Base-by-base conservation (phyloP, 2,888 invertebrate species). In the Thumatha senex region DNA sequence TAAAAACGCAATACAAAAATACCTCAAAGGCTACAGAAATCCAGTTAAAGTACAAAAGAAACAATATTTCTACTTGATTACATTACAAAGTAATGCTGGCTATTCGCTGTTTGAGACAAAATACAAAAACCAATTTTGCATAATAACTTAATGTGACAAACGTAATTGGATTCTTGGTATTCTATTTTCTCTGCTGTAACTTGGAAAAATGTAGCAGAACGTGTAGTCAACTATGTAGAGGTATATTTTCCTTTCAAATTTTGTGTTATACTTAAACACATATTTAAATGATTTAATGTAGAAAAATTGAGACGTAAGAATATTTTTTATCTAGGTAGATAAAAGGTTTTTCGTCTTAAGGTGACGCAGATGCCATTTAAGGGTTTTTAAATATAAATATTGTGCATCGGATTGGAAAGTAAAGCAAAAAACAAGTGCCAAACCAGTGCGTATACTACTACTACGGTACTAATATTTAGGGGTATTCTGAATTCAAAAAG, bases 111-210 rank as follows among this genome's bases (percentile, higher is more conserved):
- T 72, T 76, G 72, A 76, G 73, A 72, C 72, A 84, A 84, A 84
- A 84, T 81, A 72, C 72, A 84, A 85, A 84, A 80, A 76, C 77
- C 77, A 82, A 85, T 86, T 87, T 86, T 82, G 82, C 84, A 86
- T 84, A 84, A 84, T 84, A 85, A 85, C 79, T 86, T 86, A 84
- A 86, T 84, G 81, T 84, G 82, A 78, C 79, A 79, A 80, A 78
- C 76, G 74, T 86, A 86, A 88, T 86, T 85, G 80, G 74, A 80
- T 85, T 86, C 76, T 72, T 75, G 75, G 76, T 81, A 82, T 76
- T 76, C 73, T 74, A 78, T 80, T 79, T 70, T 45, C 47, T 51
- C 52, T 51, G 60, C 56, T 56, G 67, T 67, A 60, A 56, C 62
- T 52, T 41, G 54, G 51, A 42, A 47, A 67, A 61, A 61, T 51